Base-by-base conservation (phyloP, 2,888 invertebrate genomes). In the Hirtodrosophila trivittata region DNA sequence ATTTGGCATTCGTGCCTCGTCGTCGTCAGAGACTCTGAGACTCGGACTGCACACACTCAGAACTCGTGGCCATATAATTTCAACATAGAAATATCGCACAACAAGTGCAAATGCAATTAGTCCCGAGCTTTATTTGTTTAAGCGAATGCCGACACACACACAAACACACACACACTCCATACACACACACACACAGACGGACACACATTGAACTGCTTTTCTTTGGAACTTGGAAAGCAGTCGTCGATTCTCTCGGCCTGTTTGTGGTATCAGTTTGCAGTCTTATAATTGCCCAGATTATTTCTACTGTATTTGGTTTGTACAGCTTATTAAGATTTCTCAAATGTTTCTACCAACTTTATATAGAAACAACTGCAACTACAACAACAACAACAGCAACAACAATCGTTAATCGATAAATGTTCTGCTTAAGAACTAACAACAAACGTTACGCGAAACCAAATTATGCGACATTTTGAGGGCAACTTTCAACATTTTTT, bases 91-190 rank as follows among this genome's bases (percentile, higher is more conserved):
- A 80, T 80, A 80, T 84, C 80, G 80, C 84, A 70, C 69, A 81
- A 70, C 76, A 83, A 86, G 83, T 83, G 83, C 83, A 83, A 83
- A 83, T 85, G 83, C 83, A 83, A 83, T 83, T 83, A 86, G 83
- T 81, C 66, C 52, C 75, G 42, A 56, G 74, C 81, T 80, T 86
- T 83, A 83, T 86, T 83, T 83, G 83, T 85, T 83, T 80, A 73
- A 68, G 49, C 67, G 80, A 78, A 83, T 80, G 80, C 83, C 83
- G 73, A 71, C 77, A 60, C 18, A 63, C 50, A 57, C 52, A 28
- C 28, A 26, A 35, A 38, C 38, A 42, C 18, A 49, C 30, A 14
- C 10, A 51, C 32, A 46, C 54, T 9, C 58, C 51, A 41, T 33
- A 49, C 52, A 32, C 26, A 25, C 47, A 25, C 25, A 28, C 49